phyloP scores from a whole-genome alignment of 2,113 vertebrate genomes.

The Zapornia atra region DNA sequence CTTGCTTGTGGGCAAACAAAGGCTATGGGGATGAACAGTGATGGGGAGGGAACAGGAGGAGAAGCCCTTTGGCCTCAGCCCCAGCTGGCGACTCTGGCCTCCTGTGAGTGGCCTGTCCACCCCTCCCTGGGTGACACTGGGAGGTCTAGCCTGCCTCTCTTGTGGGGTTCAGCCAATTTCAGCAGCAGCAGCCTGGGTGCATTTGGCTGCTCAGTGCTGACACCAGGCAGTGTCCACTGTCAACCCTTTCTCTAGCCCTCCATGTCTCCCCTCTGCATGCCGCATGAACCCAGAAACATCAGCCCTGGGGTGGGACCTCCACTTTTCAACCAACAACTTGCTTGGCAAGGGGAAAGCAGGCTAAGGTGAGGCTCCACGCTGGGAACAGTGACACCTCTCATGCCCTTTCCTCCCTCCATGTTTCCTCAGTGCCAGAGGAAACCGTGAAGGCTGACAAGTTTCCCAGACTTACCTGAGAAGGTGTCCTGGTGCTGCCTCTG shows the following conservation, averaged over 20 bases:
- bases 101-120: neutral
- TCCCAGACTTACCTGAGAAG: neutral
- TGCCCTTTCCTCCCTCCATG: neutral
- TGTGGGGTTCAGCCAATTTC: neutral
- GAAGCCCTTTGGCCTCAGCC: neutral
- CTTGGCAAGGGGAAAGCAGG: neutral
- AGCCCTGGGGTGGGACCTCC: neutral
- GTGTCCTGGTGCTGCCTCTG: neutral
- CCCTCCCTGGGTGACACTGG: neutral
- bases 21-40: neutral
- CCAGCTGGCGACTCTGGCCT: neutral
- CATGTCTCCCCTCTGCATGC: neutral
- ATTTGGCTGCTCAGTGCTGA: neutral
- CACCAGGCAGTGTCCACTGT: no score
- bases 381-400: neutral
- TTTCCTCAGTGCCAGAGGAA: neutral
- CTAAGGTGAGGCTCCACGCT: neutral
- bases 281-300: fast-evolving
- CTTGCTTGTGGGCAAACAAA: neutral
- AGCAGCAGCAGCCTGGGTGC: neutral
- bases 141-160: neutral
- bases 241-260: neutral
- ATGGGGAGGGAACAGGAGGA: neutral
- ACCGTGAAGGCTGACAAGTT: neutral
- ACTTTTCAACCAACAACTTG: neutral